Conservation (phyloP, 2,797 vertebrate species). For the Neosalanx taihuensis region DNA sequence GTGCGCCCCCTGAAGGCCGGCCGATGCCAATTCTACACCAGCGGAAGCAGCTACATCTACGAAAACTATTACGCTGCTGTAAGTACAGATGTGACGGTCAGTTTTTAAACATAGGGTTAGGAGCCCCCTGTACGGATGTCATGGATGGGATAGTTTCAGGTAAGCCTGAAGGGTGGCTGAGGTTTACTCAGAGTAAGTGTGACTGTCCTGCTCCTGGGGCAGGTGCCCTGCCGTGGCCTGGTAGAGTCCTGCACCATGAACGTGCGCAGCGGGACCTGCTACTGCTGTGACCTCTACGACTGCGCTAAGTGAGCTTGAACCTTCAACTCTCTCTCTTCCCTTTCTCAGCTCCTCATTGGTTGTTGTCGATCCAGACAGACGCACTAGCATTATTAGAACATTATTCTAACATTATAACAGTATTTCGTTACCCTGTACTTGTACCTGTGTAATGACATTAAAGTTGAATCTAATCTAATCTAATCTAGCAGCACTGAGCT, state of each 20-base stretch:
- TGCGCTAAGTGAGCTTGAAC: slow-evolving; percentile 71
- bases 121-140: no score
- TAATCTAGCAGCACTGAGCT: no score
- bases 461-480: no score
- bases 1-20: slow-evolving; percentile 68
- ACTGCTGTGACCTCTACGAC: slow-evolving; percentile 76
- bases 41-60: slow-evolving; percentile 67
- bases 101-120: background rate
- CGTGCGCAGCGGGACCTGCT: slow-evolving; percentile 72
- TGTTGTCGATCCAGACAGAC: background rate
- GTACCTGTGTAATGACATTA: no score
- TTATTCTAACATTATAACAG: background rate
- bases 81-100: slow-evolving; percentile 29
- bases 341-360: background rate
- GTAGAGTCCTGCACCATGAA: slow-evolving; percentile 66
- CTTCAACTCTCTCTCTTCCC: background rate
- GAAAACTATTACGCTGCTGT: slow-evolving; percentile 71
- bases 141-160: no score
- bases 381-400: slow-evolving; percentile 1
- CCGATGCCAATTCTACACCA: slow-evolving; percentile 74
- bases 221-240: slow-evolving; percentile 69
- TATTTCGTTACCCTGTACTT: no score
- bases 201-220: background rate
- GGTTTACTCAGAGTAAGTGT: background rate
- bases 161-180: no score